Conservation (phyloP, 53 echinoderm and acorn worm genomes). For the Stichopus horrens region DNA sequence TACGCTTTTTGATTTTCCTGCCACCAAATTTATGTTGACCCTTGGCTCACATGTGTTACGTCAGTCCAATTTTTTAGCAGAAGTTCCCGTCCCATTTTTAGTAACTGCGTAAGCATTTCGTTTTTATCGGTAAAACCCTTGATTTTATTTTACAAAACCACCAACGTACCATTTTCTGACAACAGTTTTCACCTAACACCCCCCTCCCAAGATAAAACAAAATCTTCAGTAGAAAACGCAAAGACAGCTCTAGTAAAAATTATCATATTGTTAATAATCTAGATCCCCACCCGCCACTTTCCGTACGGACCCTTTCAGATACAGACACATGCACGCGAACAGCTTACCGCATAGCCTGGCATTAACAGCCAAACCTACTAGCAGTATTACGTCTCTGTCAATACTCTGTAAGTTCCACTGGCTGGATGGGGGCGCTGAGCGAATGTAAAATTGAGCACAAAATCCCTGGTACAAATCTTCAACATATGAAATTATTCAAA, state of each 20-base stretch:
- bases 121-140: neutral
- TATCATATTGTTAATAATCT: no score
- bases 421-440: no score
- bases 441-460: no score
- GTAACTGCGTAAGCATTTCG: slow-evolving; percentile 15
- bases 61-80: slow-evolving; percentile 20
- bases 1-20: neutral
- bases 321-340: no score
- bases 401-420: no score
- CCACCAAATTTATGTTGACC: neutral
- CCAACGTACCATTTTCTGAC: slow-evolving; percentile 6
- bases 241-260: neutral
- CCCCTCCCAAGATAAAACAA: neutral
- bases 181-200: neutral
- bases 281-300: no score
- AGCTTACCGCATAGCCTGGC: no score
- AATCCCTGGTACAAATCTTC: no score
- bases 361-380: no score
- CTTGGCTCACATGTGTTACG: slow-evolving; percentile 18
- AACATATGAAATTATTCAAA: no score
- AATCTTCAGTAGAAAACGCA: neutral
- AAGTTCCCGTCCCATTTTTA: slow-evolving; percentile 12
- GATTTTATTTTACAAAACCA: slow-evolving; percentile 14
- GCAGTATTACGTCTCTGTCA: no score
- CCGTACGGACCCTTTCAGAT: no score